Conservation (phyloP, 2,888 invertebrate species). For the Strigamia crassipes region DNA sequence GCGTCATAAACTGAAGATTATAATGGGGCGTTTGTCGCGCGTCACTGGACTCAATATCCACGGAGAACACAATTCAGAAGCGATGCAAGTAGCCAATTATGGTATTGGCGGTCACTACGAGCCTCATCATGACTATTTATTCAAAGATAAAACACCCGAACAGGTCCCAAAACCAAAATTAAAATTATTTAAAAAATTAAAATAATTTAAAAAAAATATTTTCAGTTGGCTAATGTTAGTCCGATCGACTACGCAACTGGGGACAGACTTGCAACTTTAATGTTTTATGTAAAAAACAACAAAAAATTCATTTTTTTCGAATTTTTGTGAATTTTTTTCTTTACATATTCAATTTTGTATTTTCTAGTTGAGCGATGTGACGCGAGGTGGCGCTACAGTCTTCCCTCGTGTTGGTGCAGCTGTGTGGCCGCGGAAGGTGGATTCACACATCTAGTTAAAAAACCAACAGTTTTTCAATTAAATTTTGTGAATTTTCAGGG, state of each 20-base stretch:
- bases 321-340: too few species aligned
- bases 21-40: slow-evolving; percentile 53
- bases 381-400: slow-evolving; percentile 55
- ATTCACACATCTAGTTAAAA: background rate
- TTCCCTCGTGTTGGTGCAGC: slow-evolving; percentile 55
- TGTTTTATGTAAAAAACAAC: slow-evolving; percentile 54
- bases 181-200: too few species aligned
- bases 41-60: slow-evolving; percentile 56
- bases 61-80: slow-evolving; percentile 53
- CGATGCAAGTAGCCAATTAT: slow-evolving; percentile 60
- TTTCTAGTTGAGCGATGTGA: slow-evolving; percentile 53
- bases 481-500: slow-evolving; percentile 54
- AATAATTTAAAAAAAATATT: too few species aligned
- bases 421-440: slow-evolving; percentile 53
- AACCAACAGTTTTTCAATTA: background rate
- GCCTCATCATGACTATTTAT: slow-evolving; percentile 58
- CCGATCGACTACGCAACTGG: slow-evolving; percentile 48
- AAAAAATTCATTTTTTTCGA: background rate
- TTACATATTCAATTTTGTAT: background rate
- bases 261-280: slow-evolving; percentile 54
- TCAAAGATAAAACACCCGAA: slow-evolving; percentile 52
- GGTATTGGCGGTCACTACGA: slow-evolving; percentile 63
- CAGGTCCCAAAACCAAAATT: slow-evolving; percentile 49
- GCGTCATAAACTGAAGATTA: slow-evolving; percentile 52
- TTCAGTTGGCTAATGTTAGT: slow-evolving; percentile 16